Evolutionary conservation across 2,888 invertebrate genomes (phyloP).

Genomic region (Eupithecia dodoneata): DNA sequence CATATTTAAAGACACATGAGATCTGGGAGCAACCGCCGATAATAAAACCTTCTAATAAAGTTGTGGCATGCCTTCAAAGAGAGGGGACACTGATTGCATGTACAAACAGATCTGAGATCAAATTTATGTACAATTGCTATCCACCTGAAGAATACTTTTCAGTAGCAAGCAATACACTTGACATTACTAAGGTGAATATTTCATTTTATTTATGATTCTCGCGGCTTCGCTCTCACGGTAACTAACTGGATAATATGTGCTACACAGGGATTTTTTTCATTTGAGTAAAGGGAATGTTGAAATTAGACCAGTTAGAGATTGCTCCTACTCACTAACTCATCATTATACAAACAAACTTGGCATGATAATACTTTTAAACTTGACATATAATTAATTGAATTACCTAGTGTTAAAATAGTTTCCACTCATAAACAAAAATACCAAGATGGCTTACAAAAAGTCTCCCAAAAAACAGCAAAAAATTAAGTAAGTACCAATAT

Average conservation of each 20-base stretch:
- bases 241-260: background rate
- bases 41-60: constrained; percentile 68
- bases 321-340: background rate
- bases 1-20: constrained; percentile 62
- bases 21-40: constrained; percentile 71
- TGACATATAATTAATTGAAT: too few species aligned
- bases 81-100: constrained; percentile 73
- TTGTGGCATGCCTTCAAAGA: constrained; percentile 73
- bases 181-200: constrained; percentile 73
- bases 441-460: background rate
- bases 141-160: constrained; percentile 72
- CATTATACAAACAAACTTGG: background rate
- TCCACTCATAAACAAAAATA: background rate
- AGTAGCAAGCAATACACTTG: constrained; percentile 67
- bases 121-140: constrained; percentile 74
- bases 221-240: background rate
- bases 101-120: constrained; percentile 77
- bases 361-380: background rate
- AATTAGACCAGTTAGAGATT: background rate
- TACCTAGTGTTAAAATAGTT: background rate
- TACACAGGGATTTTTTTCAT: background rate
- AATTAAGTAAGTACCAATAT: background rate
- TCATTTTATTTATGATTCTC: background rate
- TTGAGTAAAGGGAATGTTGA: background rate
- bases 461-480: background rate